Base-by-base conservation (phyloP, 2,888 invertebrate genomes). In the Cartodere bifasciata region DNA sequence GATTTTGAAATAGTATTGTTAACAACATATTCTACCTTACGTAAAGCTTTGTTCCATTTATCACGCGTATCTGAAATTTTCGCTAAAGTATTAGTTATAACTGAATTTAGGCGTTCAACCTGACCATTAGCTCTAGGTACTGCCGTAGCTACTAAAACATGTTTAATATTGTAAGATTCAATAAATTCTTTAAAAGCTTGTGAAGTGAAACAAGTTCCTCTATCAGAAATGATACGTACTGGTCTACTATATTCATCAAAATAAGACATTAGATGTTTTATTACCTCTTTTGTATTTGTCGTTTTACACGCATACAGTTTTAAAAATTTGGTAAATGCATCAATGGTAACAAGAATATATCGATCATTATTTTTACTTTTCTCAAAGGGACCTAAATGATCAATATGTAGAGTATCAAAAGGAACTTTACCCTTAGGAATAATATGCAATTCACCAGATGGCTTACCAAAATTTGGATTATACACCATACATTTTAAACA, bases 401-500 rank as follows among this genome's bases (percentile, higher is more conserved):
- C 50, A 3, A 51, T 34, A 29, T 52, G 48, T 5, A 42, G 16
- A 1, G 45, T 41, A 1, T 36, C 28, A 13, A 51, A 50, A 3
- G 48, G 49, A 9, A 37, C 16, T 5, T 44, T 34, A 9, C 42
- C 43, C 28, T 50, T 50, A 3, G 35, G 42, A 3, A 52, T 43
- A 16, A 38, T 37, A 13, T 48, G 39, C 5, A 53, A 21, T 5
- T 35, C 38, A 4, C 48, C 48, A 31, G 48, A 47, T 7, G 9
- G n/a, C 28, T 47, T 44, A 26, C 46, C 46, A 23, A 15, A 29
- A 2, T 24, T 23, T 4, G 38, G 32, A n/a, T 39, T 38, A 20
- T 32, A 46, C 11, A 34, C 34, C 3, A 51, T 39, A 35, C 50
- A 53, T 28, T 44, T 46, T 15, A 52, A 20, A 34, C 48, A 51